A percentile compares a stretch with the other conserved stretches of the same genome.
Conservation (phyloP, 2,888 invertebrate species). For the Macaria notata region DNA sequence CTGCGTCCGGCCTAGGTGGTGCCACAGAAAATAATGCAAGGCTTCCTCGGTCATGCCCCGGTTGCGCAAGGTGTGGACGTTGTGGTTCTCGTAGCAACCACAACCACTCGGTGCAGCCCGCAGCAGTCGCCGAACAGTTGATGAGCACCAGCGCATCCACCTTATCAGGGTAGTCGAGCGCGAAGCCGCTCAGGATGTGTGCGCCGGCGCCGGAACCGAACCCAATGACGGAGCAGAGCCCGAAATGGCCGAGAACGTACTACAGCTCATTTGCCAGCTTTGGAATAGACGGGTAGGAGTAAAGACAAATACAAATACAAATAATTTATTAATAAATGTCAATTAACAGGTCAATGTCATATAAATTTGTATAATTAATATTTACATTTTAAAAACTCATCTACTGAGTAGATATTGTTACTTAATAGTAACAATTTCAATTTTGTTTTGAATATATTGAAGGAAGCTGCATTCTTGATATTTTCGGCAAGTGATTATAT, state of each 20-base stretch:
- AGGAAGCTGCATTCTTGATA: too few relatives aligned
- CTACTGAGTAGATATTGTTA: too few relatives aligned
- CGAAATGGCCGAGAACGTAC: slow-evolving; percentile 94
- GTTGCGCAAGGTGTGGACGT: slow-evolving; percentile 90
- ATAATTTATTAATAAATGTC: too few relatives aligned
- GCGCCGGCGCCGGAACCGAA: slow-evolving; percentile 99
- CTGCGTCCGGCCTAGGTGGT: slow-evolving; percentile 46
- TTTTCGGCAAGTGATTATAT: too few relatives aligned
- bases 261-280: slow-evolving; percentile 95
- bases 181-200: slow-evolving; percentile 96
- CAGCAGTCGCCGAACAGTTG: slow-evolving; percentile 91
- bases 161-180: slow-evolving; percentile 92
- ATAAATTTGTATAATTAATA: too few relatives aligned
- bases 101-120: slow-evolving; percentile 94
- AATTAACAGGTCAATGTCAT: too few relatives aligned
- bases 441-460: too few relatives aligned
- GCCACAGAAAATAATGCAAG: too few relatives aligned
- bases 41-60: slow-evolving; percentile 91
- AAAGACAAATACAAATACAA: too few relatives aligned
- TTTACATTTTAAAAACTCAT: too few relatives aligned
- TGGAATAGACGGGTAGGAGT: slow-evolving; percentile 97
- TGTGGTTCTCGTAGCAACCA: slow-evolving; percentile 99
- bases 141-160: slow-evolving; percentile 95
- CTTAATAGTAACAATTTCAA: too few relatives aligned
- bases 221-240: slow-evolving; percentile 94